Percentiles rank a stretch among this genome's conserved stretches.
phyloP scores from a whole-genome alignment of 1,140 invertebrate species.

The Daktulosphaira vitifoliae region DNA sequence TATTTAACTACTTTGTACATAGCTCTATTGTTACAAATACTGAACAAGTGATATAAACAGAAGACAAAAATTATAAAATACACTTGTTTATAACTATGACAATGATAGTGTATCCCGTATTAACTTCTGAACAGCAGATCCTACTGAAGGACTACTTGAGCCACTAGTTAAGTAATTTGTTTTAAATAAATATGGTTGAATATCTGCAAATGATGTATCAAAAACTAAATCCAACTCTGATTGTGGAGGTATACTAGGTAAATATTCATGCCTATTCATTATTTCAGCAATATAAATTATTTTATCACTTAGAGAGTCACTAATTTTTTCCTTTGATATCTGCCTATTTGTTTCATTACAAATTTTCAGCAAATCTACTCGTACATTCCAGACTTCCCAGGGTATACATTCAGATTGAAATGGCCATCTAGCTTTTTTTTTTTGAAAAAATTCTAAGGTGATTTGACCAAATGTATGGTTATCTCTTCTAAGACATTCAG shows the following conservation, averaged over 20 bases:
- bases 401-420: conserved; percentile 83
- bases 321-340: conserved; percentile 77
- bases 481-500: conserved; percentile 69
- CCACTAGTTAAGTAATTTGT: conserved; percentile 67
- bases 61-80: not conserved
- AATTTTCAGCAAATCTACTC: conserved; percentile 75
- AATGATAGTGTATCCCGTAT: conserved; percentile 77
- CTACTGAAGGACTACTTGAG: conserved; percentile 61
- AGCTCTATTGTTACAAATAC: conserved; percentile 16
- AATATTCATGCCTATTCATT: conserved; percentile 89
- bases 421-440: conserved; percentile 77
- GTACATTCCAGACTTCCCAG: conserved; percentile 96
- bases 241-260: conserved; percentile 89
- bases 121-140: conserved; percentile 80
- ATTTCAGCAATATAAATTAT: conserved; percentile 87
- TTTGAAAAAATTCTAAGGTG: conserved; percentile 90
- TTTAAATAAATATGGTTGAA: conserved; percentile 79
- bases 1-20: conserved; percentile 29
- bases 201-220: conserved; percentile 82
- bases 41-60: conserved; percentile 13
- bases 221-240: conserved; percentile 88
- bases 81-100: conserved; percentile 42
- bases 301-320: conserved; percentile 84
- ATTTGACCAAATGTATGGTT: conserved; percentile 71
- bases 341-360: conserved; percentile 83